These are phyloP conservation scores for Dendrolimus houi DNA, from an alignment of 2,888 invertebrate genomes.

Conservation along the genomic window DNA sequence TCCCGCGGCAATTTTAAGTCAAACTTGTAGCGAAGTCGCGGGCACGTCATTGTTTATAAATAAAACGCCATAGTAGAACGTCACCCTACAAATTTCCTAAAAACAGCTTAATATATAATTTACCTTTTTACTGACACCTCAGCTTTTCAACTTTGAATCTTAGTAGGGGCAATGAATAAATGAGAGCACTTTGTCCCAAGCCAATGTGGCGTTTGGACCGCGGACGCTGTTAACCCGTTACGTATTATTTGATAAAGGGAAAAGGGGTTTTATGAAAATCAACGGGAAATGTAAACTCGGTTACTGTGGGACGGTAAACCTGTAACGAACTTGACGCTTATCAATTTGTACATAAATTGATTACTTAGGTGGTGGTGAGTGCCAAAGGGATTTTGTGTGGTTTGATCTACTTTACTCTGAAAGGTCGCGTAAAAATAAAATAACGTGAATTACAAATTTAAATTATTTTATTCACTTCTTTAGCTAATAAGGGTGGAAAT, in stretches of 20 bases:
- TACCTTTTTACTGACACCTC: no score
- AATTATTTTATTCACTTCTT: no score
- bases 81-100: no score
- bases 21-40: no score
- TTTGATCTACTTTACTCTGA: conserved; percentile 1
- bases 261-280: conserved; percentile 37
- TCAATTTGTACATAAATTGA: conserved; percentile 12
- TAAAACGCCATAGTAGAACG: no score
- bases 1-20: no score
- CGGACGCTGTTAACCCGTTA: conserved; percentile 35
- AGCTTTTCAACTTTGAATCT: background rate
- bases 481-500: no score
- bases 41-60: no score
- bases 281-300: conserved; percentile 22
- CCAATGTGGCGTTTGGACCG: conserved; percentile 22
- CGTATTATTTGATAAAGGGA: conserved; percentile 43
- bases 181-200: conserved; percentile 18
- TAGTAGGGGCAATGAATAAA: conserved; percentile 6
- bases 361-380: background rate
- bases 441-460: no score
- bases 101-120: no score
- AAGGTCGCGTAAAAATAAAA: conserved; percentile 1
- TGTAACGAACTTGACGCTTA: conserved; percentile 21
- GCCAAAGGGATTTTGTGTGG: background rate
- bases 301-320: conserved; percentile 27